Conservation (phyloP, 1,140 invertebrate species). For the Drosophila bifasciata region DNA sequence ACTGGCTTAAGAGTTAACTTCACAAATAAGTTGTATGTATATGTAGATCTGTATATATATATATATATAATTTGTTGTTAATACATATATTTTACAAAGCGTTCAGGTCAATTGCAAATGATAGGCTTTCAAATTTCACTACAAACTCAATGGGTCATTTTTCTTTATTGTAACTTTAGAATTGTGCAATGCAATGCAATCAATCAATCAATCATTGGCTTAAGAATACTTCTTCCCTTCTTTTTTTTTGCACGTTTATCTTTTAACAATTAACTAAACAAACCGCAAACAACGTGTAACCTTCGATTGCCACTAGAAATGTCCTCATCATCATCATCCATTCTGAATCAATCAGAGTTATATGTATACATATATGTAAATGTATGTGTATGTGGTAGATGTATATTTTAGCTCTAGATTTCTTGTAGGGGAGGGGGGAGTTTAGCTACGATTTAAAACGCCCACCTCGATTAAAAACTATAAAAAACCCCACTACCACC, state of each 20-base stretch:
- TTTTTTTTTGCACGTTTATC: slow-evolving; percentile 25
- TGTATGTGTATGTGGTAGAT: slow-evolving; percentile 19
- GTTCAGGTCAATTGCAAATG: slow-evolving; percentile 72
- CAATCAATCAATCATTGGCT: slow-evolving; percentile 37
- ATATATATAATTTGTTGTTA: slow-evolving; percentile 28
- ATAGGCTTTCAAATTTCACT: slow-evolving; percentile 55
- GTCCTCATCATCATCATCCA: slow-evolving; percentile 16
- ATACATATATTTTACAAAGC: slow-evolving; percentile 61
- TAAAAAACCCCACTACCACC: slow-evolving; percentile 52
- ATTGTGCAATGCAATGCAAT: slow-evolving; percentile 45
- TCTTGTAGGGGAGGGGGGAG: slow-evolving; percentile 12
- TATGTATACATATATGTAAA: slow-evolving; percentile 4
- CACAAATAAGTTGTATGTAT: slow-evolving; percentile 48
- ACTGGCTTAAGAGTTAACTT: slow-evolving; percentile 57
- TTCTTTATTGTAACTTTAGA: slow-evolving; percentile 24
- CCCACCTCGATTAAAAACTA: slow-evolving; percentile 69
- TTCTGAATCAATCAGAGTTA: slow-evolving; percentile 17
- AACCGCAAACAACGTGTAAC: slow-evolving; percentile 72
- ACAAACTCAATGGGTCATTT: slow-evolving; percentile 30
- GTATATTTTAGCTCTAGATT: slow-evolving; percentile 42
- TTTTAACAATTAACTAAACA: slow-evolving; percentile 77
- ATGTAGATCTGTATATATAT: slow-evolving; percentile 34
- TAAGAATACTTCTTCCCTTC: slow-evolving; percentile 22
- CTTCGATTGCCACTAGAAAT: slow-evolving; percentile 68
- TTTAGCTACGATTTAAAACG: slow-evolving; percentile 45